Base-by-base conservation (phyloP, 2,113 vertebrate species). In the Genyomyrus donnyi region DNA sequence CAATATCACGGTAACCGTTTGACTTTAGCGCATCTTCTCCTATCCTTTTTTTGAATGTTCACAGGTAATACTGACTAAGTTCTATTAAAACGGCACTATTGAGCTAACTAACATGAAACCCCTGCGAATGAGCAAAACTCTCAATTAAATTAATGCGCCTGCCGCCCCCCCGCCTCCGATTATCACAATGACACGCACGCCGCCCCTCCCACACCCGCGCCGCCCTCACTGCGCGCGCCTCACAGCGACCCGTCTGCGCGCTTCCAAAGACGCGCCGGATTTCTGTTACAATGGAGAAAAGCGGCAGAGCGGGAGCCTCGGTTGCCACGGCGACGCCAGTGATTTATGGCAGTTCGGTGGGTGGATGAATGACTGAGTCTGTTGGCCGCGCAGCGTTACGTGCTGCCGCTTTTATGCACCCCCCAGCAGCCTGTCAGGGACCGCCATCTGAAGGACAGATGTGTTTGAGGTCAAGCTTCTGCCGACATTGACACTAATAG, bases 281-380 rank as follows among this genome's bases (percentile, higher is more conserved):
- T 94, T 92, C 93, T 92, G 93, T 96, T 93, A 95, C 92, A 93
- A 94, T 93, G 90, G 93, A 94, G 92, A 93, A 74, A 92, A 92
- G 86, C 90, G 89, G 90, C 88, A 89, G 91, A 88, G 77, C 91
- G 11, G 90, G 89, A 89, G 89, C 93, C 92, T 90, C 94, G 93
- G 96, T 96, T 96, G 95, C 95, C 95, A 95, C 93, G 95, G 96
- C 95, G 95, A 96, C 96, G 94, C 94, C 92, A 93, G 17, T 94
- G 95, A 95, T 93, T 96, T 94, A 94, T 93, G 91, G 93, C 94
- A 94, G 93, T 94, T 94, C 95, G 94, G 94, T 94, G 94, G 94
- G 77, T 87, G 85, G 92, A 90, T 91, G 93, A 58, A 87, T 91
- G 93, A 93, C 91, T 92, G 92, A 91, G 91, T 90, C 91, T 90